Evolutionary conservation across 2,797 vertebrate species (phyloP).

Genomic region (Sus cebifrons): DNA sequence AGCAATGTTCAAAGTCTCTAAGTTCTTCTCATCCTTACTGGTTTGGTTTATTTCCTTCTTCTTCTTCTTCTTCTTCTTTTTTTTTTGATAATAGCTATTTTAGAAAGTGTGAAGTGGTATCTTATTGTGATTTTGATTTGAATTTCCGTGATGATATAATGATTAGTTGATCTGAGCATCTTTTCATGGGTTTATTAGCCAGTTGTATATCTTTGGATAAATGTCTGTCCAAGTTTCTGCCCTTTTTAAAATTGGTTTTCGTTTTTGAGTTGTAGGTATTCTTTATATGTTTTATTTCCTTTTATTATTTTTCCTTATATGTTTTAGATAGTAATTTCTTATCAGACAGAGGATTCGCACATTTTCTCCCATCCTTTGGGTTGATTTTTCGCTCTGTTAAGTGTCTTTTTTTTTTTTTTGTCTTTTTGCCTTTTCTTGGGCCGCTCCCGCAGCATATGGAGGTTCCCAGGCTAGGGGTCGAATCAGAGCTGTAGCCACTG

Average conservation of each 20-base stretch:
- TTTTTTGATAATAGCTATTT: neutral
- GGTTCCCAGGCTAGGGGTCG: no score
- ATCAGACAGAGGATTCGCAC: neutral
- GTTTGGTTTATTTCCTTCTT: neutral
- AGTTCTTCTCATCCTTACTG: neutral
- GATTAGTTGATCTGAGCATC: neutral
- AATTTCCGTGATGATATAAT: neutral
- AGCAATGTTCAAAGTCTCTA: accelerated
- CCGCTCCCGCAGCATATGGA: no score
- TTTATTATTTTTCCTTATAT: no score
- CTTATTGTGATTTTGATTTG: neutral
- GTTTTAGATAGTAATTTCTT: neutral
- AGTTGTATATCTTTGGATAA: neutral
- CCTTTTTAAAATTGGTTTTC: neutral
- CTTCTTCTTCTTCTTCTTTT: neutral
- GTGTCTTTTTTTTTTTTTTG: neutral
- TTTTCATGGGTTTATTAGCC: neutral
- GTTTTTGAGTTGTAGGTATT: neutral
- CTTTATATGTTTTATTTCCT: neutral
- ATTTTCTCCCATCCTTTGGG: neutral
- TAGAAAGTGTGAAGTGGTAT: neutral
- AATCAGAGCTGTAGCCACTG: no score
- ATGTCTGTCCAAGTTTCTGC: neutral
- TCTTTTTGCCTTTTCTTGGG: no score
- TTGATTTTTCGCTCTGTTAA: neutral